Evolutionary conservation across 2,888 invertebrate species (phyloP), one percentile per base, ranked within the genome.

Genomic region (Blera fallax): DNA sequence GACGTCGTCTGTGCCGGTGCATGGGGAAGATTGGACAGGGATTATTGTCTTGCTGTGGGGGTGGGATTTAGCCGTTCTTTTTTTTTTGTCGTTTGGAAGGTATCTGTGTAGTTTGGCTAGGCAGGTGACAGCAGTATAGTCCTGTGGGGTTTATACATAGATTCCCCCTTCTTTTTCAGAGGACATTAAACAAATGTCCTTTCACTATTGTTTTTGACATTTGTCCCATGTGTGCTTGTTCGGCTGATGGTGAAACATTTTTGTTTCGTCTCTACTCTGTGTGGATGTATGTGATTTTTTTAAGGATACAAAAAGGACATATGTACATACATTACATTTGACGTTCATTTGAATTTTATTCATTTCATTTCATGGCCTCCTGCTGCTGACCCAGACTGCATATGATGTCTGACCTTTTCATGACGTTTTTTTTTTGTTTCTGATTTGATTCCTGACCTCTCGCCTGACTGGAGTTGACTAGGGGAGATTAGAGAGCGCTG

Each of bases 341-440:
- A 82, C 56, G 64, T 82, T 77, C 60, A 82, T 82, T 70, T 70
- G 64, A 21, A 60, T 37, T 58, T 32, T 21, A 40, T 81, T 56
- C 52, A 60, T 43, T 54, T 48, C 54, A 64, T 82, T 48, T 76
- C 34, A 37, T 76, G 67, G 40, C 58, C 62, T 29, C 45, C 56
- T 64, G 24, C 37, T 45, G 54, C 16, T 65, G 79, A 65, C 79
- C 70, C 58, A 73, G 52, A 45, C 11, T 62, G 18, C 29, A 62
- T 37, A 16, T 24, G 60, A 18, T 56, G 54, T 16, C 54, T 56
- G 54, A 56, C 54, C 54, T 56, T 56, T 56, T 29, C n/a, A 8
- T 58, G 45, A 29, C 7, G 37, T 3, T 4, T 27, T 52, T 40
- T 18, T n/a, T 24, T 34, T n/a, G n/a, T 21, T 43, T 76, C 18